These are phyloP conservation scores for Heliconius congener DNA, from an alignment of 1,140 invertebrate species.

Conservation along the genomic window DNA sequence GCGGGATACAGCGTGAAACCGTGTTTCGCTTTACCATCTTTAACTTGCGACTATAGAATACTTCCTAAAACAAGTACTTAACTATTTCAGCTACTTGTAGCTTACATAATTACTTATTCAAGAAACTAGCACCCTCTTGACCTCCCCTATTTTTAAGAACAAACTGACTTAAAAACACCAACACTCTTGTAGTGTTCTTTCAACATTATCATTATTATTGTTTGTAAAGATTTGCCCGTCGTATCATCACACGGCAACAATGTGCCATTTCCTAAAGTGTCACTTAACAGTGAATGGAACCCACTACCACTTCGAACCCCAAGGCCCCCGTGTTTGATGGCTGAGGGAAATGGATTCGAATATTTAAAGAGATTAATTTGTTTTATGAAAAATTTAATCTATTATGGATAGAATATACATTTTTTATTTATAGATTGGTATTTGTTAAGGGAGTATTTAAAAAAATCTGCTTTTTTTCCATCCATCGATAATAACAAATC, in stretches of 20 bases:
- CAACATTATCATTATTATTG: conserved; percentile 30
- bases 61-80: too few relatives aligned
- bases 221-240: conserved; percentile 40
- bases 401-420: not conserved
- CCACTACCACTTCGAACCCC: conserved; percentile 45
- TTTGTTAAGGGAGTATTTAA: not conserved
- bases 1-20: not conserved
- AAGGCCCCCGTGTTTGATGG: conserved; percentile 17
- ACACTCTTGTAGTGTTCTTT: conserved; percentile 37
- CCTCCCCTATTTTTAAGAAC: conserved; percentile 15
- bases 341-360: conserved; percentile 26
- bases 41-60: too few relatives aligned
- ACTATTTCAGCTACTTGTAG: not conserved
- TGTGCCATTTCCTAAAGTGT: conserved; percentile 53
- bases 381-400: not conserved
- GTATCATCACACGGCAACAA: conserved; percentile 51
- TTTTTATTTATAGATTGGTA: not conserved
- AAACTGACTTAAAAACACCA: conserved; percentile 19
- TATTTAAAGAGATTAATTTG: conserved; percentile 17
- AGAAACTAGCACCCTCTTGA: not conserved
- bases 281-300: conserved; percentile 58
- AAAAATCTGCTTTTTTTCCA: too few relatives aligned
- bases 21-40: not conserved
- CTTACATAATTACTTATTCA: not conserved
- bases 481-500: too few relatives aligned